These are phyloP conservation scores for Celastrina argiolus DNA, from an alignment of 2,888 invertebrate species.

Conservation along the genomic window DNA sequence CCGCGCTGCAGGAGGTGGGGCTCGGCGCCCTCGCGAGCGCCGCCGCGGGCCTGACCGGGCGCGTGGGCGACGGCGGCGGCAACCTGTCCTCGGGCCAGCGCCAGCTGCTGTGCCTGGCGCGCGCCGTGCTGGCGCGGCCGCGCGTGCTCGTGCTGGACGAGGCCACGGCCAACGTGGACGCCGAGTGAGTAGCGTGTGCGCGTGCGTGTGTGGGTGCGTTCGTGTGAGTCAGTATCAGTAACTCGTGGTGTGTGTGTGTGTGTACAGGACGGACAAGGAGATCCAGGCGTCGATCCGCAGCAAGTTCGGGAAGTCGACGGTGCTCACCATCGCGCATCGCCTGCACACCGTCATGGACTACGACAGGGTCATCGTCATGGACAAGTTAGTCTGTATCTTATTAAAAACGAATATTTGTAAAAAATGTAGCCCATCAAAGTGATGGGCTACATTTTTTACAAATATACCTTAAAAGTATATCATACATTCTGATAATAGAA, in stretches of 20 bases:
- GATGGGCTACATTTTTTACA: too few species aligned
- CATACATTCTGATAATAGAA: too few species aligned
- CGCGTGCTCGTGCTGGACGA: conserved; percentile 85
- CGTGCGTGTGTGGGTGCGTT: background rate
- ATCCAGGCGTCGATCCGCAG: conserved; percentile 85
- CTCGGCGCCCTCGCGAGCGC: conserved; percentile 57
- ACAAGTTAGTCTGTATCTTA: conserved; percentile 62
- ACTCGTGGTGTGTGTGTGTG: background rate
- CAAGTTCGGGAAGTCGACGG: conserved; percentile 84
- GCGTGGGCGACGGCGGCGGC: conserved; percentile 81
- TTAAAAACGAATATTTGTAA: too few species aligned
- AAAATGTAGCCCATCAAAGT: too few species aligned
- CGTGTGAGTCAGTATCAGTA: too few species aligned
- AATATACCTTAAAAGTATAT: too few species aligned
- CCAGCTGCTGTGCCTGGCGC: conserved; percentile 83
- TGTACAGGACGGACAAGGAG: conserved; percentile 82
- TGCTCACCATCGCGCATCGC: conserved; percentile 89
- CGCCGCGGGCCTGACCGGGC: conserved; percentile 75
- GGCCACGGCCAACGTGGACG: conserved; percentile 94
- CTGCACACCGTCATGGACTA: conserved; percentile 92
- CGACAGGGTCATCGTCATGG: conserved; percentile 88
- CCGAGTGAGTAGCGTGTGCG: conserved; percentile 78
- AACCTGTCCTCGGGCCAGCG: conserved; percentile 84
- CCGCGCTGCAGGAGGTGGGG: conserved; percentile 82
- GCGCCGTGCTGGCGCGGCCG: conserved; percentile 84